phyloP scores from a whole-genome alignment of 2,888 invertebrate genomes.

The Nysson spinosus region DNA sequence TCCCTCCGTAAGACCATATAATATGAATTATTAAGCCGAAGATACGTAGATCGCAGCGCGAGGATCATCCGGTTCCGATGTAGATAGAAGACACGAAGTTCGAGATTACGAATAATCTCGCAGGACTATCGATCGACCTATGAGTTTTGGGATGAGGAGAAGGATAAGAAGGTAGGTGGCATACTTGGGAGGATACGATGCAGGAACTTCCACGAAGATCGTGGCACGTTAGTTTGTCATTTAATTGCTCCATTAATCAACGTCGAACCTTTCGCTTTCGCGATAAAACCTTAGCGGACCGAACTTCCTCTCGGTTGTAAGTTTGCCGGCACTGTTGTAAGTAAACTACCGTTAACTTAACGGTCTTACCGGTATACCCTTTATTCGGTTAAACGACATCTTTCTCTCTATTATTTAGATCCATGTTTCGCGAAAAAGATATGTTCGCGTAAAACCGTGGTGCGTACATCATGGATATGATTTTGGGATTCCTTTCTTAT shows the following conservation, averaged over 20 bases:
- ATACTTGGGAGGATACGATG: no score
- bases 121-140: conserved; percentile 46
- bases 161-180: conserved; percentile 31
- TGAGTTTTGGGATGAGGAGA: conserved; percentile 46
- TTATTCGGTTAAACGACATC: conserved; percentile 19
- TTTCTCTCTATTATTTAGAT: conserved; percentile 4
- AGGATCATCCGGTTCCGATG: no score
- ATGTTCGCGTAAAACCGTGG: not conserved
- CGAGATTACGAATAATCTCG: conserved; percentile 4
- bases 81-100: no score
- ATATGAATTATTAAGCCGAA: no score
- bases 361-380: conserved; percentile 21
- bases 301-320: conserved; percentile 30
- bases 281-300: conserved; percentile 11
- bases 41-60: no score
- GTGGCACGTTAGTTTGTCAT: conserved; percentile 43
- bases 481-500: no score
- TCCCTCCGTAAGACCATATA: no score
- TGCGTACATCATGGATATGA: no score
- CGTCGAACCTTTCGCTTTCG: conserved; percentile 51
- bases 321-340: conserved; percentile 28
- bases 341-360: conserved; percentile 44
- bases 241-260: conserved; percentile 66
- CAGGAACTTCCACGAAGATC: conserved; percentile 38
- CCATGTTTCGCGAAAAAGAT: not conserved